Evolutionary conservation across 2,113 vertebrate genomes (phyloP).

Genomic region (Larimichthys crocea): DNA sequence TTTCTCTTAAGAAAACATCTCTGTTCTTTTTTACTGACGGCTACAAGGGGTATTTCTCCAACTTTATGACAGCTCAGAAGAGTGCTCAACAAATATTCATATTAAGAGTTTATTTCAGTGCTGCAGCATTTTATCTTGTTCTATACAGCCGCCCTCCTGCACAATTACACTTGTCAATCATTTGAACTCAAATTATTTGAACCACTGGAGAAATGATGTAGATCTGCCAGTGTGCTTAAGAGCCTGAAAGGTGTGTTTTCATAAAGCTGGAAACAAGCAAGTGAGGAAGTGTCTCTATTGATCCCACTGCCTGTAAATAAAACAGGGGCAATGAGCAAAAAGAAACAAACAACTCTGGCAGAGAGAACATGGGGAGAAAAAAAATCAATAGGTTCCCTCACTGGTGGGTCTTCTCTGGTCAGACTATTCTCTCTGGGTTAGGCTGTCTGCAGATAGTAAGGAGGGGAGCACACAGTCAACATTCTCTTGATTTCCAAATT

Average conservation of each 20-base stretch:
- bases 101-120: slow-evolving; percentile 62
- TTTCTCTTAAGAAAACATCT: slow-evolving; percentile 44
- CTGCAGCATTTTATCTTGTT: slow-evolving; percentile 40
- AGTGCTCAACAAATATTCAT: slow-evolving; percentile 70
- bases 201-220: slow-evolving; percentile 83
- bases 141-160: slow-evolving; percentile 61
- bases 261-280: slow-evolving; percentile 80
- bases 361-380: slow-evolving; percentile 75
- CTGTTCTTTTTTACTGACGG: slow-evolving; percentile 9
- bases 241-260: slow-evolving; percentile 78
- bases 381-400: slow-evolving; percentile 84
- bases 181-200: slow-evolving; percentile 80
- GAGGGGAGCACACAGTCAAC: slow-evolving; percentile 58
- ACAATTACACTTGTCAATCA: slow-evolving; percentile 88
- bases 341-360: slow-evolving; percentile 83
- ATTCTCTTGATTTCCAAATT: slow-evolving; percentile 71
- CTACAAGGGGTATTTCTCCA: slow-evolving; percentile 56
- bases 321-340: slow-evolving; percentile 80
- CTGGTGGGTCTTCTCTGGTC: slow-evolving; percentile 78
- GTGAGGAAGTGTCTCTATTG: slow-evolving; percentile 81
- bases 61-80: slow-evolving; percentile 67
- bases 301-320: slow-evolving; percentile 83
- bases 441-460: slow-evolving; percentile 54
- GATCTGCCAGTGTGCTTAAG: slow-evolving; percentile 73
- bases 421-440: slow-evolving; percentile 78